Conservation (phyloP, 30 jellyfish, hydroid and myxozoan species). For the Turritopsis rubra region DNA sequence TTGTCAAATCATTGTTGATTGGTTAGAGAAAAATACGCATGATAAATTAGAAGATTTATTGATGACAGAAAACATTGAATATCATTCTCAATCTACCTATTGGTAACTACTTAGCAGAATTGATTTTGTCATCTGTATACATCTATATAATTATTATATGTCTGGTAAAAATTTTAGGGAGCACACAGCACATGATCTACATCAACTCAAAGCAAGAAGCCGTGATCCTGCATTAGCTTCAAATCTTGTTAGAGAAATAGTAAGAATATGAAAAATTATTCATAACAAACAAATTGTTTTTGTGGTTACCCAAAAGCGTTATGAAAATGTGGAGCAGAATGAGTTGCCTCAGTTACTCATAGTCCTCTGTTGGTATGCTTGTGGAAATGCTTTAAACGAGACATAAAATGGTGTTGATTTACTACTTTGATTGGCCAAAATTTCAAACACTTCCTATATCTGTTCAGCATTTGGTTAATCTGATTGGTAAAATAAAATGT, state of each 20-base stretch:
- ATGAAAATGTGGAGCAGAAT: too few relatives aligned
- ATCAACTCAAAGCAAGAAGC: conserved; percentile 22
- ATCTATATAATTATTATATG: too few relatives aligned
- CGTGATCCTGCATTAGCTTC: conserved; percentile 17
- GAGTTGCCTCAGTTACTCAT: too few relatives aligned
- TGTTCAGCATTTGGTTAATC: too few relatives aligned
- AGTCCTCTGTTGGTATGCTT: too few relatives aligned
- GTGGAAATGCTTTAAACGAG: neutral
- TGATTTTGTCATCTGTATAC: neutral
- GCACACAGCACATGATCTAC: conserved; percentile 66
- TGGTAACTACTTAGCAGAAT: conserved; percentile 39
- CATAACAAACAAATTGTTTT: neutral
- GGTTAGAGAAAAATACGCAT: conserved; percentile 90
- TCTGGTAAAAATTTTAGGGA: conserved; percentile 48
- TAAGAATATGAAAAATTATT: neutral
- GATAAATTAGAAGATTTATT: conserved; percentile 53
- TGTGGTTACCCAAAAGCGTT: neutral
- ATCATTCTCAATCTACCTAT: conserved; percentile 65
- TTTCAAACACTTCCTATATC: too few relatives aligned
- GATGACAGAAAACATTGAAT: conserved; percentile 54
- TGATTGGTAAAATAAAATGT: too few relatives aligned
- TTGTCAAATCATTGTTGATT: conserved; percentile 77
- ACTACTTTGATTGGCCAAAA: too few relatives aligned
- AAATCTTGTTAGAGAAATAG: conserved; percentile 61
- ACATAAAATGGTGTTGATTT: neutral